Evolutionary conservation across 1,140 invertebrate species (phyloP), one percentile per base, ranked within the genome.

Genomic region (Drosophila sulfurigaster): DNA sequence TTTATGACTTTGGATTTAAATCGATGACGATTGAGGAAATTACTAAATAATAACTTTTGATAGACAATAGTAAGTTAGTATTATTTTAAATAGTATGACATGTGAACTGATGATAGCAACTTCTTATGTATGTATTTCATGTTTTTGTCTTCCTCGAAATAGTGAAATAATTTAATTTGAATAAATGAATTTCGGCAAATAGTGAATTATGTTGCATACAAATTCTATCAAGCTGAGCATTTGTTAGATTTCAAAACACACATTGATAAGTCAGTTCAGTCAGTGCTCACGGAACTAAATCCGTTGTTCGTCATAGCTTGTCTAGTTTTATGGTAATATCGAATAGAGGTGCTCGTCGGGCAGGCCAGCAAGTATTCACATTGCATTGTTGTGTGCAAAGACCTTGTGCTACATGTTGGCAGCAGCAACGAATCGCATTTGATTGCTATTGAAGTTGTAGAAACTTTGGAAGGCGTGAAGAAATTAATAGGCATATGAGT

Each of bases 381-480:
- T 60, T 68, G 78, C 75, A 78, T 78, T 79, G 69, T 86, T 67
- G 58, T 75, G 51, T 59, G 67, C 32, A 60, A 15, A 70, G 49
- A 76, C 82, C 81, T 85, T 81, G 81, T 81, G 62, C 78, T 59
- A 86, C 69, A 86, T 86, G 72, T 48, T 20, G 49, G 54, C 43
- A 70, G 54, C 43, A 70, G 63, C 63, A 78, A 25, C 41, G 74
- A 65, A 82, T 78, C 67, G 48, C 57, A 52, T 62, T 62, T 35
- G 67, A 52, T 62, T 62, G 49, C 38, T 43, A 46, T 62, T 46
- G 43, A 28, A 32, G 62, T 13, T 16, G 32, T 20, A 41, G 35
- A 30, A 45, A 13, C 15, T 32, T 3, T 15, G 7, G 10, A 32
- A 16, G 38, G 16, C 52, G 30, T 71, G 16, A 65, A 41, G 20